Conservation (phyloP, 1,140 invertebrate genomes). For the Caenorhabditis inopinata region DNA sequence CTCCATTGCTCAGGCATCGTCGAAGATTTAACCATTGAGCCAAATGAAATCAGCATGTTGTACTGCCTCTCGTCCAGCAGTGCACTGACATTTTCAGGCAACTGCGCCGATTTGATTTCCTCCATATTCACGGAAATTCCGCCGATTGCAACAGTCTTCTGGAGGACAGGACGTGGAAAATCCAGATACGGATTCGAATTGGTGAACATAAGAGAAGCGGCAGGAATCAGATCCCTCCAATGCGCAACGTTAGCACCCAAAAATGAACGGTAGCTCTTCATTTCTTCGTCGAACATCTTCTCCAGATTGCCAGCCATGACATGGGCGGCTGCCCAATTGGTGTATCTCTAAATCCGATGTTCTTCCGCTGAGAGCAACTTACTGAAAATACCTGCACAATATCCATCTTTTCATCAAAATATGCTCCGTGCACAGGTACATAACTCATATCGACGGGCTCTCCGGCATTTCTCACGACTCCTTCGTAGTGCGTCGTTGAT, state of each 20-base stretch:
- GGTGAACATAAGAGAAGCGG: neutral
- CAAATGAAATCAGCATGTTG: neutral
- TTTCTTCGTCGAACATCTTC: neutral
- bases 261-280: neutral
- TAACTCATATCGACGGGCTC: conserved; percentile 22
- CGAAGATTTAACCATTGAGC: neutral
- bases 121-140: conserved; percentile 24
- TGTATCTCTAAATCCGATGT: neutral
- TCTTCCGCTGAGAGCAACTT: too few relatives aligned
- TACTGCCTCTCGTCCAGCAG: neutral
- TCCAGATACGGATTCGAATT: conserved; percentile 36
- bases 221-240: neutral
- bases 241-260: neutral
- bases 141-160: conserved; percentile 36
- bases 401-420: conserved; percentile 7
- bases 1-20: neutral
- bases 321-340: neutral
- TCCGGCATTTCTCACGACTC: neutral
- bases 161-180: conserved; percentile 21
- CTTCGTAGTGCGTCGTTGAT: neutral
- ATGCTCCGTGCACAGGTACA: conserved; percentile 23
- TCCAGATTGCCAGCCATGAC: conserved; percentile 6
- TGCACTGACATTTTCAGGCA: neutral
- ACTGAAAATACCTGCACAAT: neutral
- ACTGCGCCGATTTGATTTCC: neutral